Base-by-base conservation (phyloP, 2,888 invertebrate species). In the Laspeyria flexula region DNA sequence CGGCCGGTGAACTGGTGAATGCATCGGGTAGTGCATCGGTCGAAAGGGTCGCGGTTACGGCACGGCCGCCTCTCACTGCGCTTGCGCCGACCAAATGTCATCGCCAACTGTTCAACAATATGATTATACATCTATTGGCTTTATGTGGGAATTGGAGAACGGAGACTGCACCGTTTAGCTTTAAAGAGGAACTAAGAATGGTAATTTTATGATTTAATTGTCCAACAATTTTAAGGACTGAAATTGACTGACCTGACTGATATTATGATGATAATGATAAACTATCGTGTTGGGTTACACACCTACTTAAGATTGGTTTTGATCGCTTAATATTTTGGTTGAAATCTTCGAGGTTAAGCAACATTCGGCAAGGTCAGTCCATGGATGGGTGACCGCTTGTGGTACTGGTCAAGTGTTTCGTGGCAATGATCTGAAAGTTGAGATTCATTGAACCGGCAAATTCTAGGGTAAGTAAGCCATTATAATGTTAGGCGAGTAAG, bases 1-100 rank as follows among this genome's bases (percentile, higher is more conserved):
- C 34, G 49, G 56, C 35, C 43, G 39, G 55, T 51, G 47, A 43
- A 50, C 58, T 47, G 48, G 64, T 64, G 71, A 72, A 76, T 66
- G 63, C 69, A 71, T 63, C 60, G 59, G 69, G 70, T 72, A 77
- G 76, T 74, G 75, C 76, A 77, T 75, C 77, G 64, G 73, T 67
- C 62, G 66, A 66, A 77, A 77, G 71, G 77, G 76, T 68, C 71
- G 58, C 48, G 57, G 64, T 66, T 70, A 60, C 65, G 49, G 58
- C 51, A 70, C 50, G 56, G 65, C 75, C 75, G 71, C 86, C 85
- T 84, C 84, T 88, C 81, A 79, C 86, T 55, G 53, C 43, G 55
- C 60, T 30, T 39, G 57, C 58, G 47, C 65, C 66, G 65, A 75
- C 69, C 77, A 88, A 89, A 89, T 89, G 88, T 81, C 88, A 88